Evolutionary conservation across 2,113 vertebrate genomes (phyloP), one percentile per base, ranked within the genome.

Genomic region (Amblyornis subalaris): DNA sequence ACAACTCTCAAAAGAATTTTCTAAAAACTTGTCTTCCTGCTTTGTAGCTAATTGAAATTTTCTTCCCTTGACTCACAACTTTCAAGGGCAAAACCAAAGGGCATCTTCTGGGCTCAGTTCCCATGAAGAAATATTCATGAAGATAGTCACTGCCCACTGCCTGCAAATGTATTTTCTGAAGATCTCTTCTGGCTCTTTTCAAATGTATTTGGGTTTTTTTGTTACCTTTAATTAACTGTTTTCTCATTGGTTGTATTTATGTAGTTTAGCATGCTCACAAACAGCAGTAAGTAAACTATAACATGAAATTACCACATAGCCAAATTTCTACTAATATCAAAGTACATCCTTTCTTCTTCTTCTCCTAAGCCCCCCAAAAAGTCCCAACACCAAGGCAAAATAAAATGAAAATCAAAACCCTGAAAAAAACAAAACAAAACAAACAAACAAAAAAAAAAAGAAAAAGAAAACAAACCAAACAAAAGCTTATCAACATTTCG

Each of bases 21-120:
- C 33, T 51, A 48, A 85, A 79, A 93, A 58, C 31, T 62, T 76
- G 8, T 50, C 33, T 53, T 70, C 89, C 72, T 88, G 4, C 45
- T 77, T 90, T 55, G 33, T n/a, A 76, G 22, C 45, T 88, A 90
- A 90, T 88, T 93, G 88, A 88, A 83, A 77, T 80, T 86, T 94
- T 54, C 35, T 92, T 88, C 66, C 44, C 54, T 58, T 73, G 58
- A 88, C n/a, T 81, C 53, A 61, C 3, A 50, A 15, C 29, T 80
- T 94, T 94, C 82, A 91, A 93, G 92, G 77, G 9, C 66, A 88
- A 93, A 90, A 79, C 5, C 19, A 50, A 75, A 89, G 33, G 42
- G 19, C 10, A 25, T 72, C 45, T 87, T 72, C 62, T 90, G 78
- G 24, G 16, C 55, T 88, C 5, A 3, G 38, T 62, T 90, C 29